Evolutionary conservation across 2,113 vertebrate species (phyloP).

Genomic region (Hiodon tergisus): DNA sequence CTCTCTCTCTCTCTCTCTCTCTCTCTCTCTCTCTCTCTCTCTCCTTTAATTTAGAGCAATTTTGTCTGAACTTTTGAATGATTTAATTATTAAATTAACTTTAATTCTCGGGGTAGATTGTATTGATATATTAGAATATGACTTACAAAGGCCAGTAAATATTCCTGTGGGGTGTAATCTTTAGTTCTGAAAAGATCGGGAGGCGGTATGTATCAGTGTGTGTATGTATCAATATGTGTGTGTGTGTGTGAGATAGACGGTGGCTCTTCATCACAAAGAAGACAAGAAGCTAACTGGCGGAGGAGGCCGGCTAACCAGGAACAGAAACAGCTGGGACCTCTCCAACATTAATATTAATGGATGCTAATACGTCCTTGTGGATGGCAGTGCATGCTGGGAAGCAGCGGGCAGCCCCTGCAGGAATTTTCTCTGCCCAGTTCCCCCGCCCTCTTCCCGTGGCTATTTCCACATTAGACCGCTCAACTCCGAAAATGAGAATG

Average conservation of each 20-base stretch:
- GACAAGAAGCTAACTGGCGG: not conserved
- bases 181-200: not conserved
- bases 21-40: no score
- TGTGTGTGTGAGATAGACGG: not conserved
- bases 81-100: no score
- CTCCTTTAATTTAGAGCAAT: no score
- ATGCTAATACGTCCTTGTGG: slow-evolving; percentile 43
- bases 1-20: no score
- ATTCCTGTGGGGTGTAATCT: no score
- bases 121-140: no score
- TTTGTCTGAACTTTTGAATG: no score
- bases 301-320: not conserved
- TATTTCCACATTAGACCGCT: slow-evolving; percentile 53
- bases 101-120: no score
- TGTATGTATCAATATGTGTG: not conserved
- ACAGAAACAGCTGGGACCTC: slow-evolving; percentile 36
- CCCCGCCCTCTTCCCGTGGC: slow-evolving; percentile 42
- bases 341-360: slow-evolving; percentile 59
- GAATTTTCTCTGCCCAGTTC: slow-evolving; percentile 44
- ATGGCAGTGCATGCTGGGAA: slow-evolving; percentile 52
- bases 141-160: no score
- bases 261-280: not conserved
- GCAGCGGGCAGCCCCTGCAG: slow-evolving; percentile 35
- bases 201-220: not conserved
- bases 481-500: slow-evolving; percentile 50